Evolutionary conservation across 2,113 vertebrate species (phyloP).

Genomic region (Pantherophis guttatus): DNA sequence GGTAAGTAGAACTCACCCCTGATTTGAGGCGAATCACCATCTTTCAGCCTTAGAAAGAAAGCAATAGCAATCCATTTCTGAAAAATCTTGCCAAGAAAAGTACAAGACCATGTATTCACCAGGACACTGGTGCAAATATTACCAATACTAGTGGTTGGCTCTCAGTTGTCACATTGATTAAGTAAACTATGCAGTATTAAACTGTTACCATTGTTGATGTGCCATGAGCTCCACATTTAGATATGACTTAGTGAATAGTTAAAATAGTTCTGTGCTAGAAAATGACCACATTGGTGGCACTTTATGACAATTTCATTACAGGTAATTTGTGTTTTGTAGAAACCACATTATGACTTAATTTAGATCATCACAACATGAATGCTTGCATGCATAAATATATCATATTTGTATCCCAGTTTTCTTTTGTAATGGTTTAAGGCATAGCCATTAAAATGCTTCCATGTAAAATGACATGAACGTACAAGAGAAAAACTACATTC

Average conservation of each 20-base stretch:
- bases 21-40: neutral
- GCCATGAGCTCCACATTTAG: neutral
- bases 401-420: neutral
- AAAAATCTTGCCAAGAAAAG: neutral
- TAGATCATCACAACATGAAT: neutral
- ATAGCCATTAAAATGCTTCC: neutral
- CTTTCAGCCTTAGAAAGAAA: neutral
- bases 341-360: neutral
- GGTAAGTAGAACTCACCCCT: neutral
- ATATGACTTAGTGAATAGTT: neutral
- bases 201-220: neutral
- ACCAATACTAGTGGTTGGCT: neutral
- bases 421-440: neutral
- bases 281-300: neutral
- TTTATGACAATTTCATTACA: neutral
- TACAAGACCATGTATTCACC: neutral
- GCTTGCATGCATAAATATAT: neutral
- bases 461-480: neutral
- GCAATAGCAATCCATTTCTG: neutral
- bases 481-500: neutral
- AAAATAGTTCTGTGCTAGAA: neutral
- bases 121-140: neutral
- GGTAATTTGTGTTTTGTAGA: neutral
- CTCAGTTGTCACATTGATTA: neutral
- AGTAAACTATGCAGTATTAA: neutral